phyloP scores from a whole-genome alignment of 1,140 invertebrate species.

The Mesaphorura yosii region DNA sequence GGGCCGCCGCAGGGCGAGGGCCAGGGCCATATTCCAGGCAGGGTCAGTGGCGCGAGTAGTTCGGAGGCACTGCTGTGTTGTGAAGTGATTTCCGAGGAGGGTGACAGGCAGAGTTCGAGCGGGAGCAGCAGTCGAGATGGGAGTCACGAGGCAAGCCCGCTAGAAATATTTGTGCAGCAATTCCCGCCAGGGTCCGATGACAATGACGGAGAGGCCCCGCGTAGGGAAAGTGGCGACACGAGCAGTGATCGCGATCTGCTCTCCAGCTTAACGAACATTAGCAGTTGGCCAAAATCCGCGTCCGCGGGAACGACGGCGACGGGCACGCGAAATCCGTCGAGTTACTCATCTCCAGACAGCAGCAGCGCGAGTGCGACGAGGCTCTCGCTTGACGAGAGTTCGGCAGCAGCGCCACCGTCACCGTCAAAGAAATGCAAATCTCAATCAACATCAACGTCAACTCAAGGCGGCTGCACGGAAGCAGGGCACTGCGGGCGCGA shows the following conservation, averaged over 20 bases:
- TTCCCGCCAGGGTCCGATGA: conserved; percentile 28
- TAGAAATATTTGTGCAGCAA: conserved; percentile 30
- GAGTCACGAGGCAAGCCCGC: conserved; percentile 28
- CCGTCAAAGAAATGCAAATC: not conserved
- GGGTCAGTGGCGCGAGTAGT: conserved; percentile 28
- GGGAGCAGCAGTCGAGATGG: conserved; percentile 8
- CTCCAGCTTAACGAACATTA: too few relatives aligned
- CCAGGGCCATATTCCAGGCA: conserved; percentile 5
- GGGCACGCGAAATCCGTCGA: too few relatives aligned
- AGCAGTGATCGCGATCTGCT: not conserved
- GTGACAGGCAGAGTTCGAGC: conserved; percentile 23
- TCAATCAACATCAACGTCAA: too few relatives aligned
- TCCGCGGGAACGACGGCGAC: too few relatives aligned
- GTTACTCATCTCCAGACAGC: too few relatives aligned
- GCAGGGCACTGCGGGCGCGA: too few relatives aligned
- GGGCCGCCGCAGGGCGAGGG: conserved; percentile 5
- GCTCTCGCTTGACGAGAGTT: not conserved
- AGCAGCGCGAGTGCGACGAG: not conserved
- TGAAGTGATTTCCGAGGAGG: conserved; percentile 30
- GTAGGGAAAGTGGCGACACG: conserved; percentile 21
- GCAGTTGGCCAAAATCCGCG: too few relatives aligned
- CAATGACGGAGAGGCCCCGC: conserved; percentile 29
- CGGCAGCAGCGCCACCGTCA: not conserved
- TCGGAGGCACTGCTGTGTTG: conserved; percentile 26
- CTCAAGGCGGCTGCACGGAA: too few relatives aligned